These are phyloP conservation scores for Bryconaethiops microstoma DNA, from an alignment of 2,797 vertebrate species.

Conservation along the genomic window DNA sequence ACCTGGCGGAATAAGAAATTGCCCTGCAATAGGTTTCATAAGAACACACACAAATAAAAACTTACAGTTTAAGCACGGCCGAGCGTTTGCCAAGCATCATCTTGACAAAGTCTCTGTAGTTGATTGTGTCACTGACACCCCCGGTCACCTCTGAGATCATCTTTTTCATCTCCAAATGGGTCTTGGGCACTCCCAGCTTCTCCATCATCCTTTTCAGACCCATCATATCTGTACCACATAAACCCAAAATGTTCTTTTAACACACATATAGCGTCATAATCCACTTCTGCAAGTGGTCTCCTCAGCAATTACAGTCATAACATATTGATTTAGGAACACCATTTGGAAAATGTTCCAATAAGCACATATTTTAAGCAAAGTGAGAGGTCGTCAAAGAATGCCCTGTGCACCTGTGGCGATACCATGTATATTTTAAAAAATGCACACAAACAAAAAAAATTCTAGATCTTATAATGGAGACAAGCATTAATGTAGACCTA, in stretches of 20 bases:
- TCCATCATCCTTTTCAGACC: conserved; percentile 98
- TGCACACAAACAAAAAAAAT: too few species aligned
- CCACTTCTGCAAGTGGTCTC: neutral
- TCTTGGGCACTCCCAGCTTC: conserved; percentile 95
- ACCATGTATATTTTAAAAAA: too few species aligned
- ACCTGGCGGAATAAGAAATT: conserved; percentile 22
- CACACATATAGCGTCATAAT: neutral
- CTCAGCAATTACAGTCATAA: neutral
- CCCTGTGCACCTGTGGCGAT: neutral
- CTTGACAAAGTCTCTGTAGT: conserved; percentile 95
- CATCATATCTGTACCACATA: conserved; percentile 86
- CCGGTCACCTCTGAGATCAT: conserved; percentile 96
- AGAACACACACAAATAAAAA: conserved; percentile 15
- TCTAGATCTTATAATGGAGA: too few species aligned
- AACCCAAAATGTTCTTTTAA: neutral
- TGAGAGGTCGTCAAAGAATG: too few species aligned
- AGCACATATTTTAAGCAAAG: too few species aligned
- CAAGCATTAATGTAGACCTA: neutral
- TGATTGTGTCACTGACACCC: conserved; percentile 89
- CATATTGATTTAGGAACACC: neutral
- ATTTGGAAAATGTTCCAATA: neutral
- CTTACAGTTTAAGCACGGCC: conserved; percentile 96
- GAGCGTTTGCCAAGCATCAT: conserved; percentile 98
- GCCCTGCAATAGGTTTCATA: neutral
- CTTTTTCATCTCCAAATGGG: conserved; percentile 95